Evolutionary conservation across 2,797 vertebrate genomes (phyloP).

Genomic region (Helarctos malayanus): DNA sequence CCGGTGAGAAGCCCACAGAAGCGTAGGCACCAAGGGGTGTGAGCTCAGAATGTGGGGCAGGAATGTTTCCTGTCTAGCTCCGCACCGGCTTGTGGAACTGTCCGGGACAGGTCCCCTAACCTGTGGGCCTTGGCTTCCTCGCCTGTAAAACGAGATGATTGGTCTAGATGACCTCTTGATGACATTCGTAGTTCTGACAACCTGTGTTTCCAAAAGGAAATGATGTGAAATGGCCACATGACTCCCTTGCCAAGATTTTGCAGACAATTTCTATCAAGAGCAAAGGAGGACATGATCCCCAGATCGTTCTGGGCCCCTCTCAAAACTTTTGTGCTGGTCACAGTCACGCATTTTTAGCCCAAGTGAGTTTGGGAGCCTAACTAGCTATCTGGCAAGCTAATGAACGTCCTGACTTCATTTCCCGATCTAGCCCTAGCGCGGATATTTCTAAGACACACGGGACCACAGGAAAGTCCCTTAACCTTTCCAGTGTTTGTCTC

Average conservation of each 20-base stretch:
- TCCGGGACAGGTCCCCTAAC: neutral
- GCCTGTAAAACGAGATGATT: neutral
- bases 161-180: neutral
- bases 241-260: neutral
- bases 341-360: neutral
- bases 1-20: neutral
- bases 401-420: neutral
- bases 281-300: neutral
- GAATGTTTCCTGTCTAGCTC: neutral
- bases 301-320: neutral
- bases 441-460: slow-evolving; percentile 7
- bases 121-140: neutral
- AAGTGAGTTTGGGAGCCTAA: neutral
- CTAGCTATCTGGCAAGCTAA: neutral
- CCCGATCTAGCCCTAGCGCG: neutral
- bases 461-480: neutral
- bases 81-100: too few species aligned
- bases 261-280: neutral
- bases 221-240: neutral
- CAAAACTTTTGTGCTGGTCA: neutral
- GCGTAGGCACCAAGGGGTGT: neutral
- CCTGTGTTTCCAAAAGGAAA: neutral
- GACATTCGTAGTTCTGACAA: neutral
- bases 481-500: neutral
- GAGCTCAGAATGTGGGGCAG: accelerated